Evolutionary conservation across 2,888 invertebrate species (phyloP).

Genomic region (Nineta flava): DNA sequence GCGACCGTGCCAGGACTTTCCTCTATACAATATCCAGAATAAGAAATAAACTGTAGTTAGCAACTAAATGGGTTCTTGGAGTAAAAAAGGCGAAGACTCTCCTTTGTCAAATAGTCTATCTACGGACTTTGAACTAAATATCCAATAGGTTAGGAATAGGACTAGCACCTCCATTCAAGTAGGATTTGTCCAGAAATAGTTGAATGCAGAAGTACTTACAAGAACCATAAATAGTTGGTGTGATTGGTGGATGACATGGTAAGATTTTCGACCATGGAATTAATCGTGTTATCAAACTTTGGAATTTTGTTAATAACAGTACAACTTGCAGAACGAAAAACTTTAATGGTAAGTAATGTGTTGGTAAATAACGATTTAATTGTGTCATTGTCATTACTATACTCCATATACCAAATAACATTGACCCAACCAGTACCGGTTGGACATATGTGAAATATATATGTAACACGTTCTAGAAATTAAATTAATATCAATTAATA

Average conservation of each 20-base stretch:
- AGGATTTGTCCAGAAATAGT: no score
- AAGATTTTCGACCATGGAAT: conserved; percentile 36
- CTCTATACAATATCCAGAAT: no score
- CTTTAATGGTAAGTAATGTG: conserved; percentile 29
- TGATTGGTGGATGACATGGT: conserved; percentile 46
- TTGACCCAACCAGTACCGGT: conserved; percentile 45
- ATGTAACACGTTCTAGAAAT: conserved; percentile 34
- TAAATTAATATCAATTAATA: no score
- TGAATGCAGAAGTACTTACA: no score
- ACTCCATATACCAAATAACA: conserved; percentile 52
- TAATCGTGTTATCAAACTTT: conserved; percentile 40
- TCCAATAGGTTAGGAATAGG: no score
- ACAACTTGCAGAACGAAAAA: conserved; percentile 46
- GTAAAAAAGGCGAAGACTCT: no score
- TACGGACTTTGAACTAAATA: no score
- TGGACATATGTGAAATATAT: conserved; percentile 47
- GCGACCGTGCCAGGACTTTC: no score
- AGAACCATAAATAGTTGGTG: conserved; percentile 48
- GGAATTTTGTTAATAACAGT: conserved; percentile 49
- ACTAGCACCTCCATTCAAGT: no score
- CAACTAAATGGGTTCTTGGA: no score
- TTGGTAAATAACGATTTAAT: conserved; percentile 28
- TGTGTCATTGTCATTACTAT: conserved; percentile 44
- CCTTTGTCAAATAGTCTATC: no score
- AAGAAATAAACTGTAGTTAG: no score